Conservation (phyloP, 2,888 invertebrate genomes). For the Biston betularia region DNA sequence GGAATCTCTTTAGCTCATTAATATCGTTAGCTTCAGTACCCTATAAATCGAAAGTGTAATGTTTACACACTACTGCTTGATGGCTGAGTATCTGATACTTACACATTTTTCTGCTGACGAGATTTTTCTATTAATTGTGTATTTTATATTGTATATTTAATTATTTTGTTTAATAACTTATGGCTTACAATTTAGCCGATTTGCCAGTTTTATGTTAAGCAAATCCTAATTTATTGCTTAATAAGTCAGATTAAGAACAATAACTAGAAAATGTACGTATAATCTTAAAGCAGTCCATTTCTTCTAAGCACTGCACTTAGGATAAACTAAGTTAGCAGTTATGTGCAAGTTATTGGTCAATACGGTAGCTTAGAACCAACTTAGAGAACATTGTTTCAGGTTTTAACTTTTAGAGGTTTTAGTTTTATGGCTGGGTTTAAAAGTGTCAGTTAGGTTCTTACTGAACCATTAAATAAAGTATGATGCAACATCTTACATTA, state of each 20-base stretch:
- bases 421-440: conserved; percentile 13
- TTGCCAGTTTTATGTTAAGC: too few relatives aligned
- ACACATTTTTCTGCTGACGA: too few relatives aligned
- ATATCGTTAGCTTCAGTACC: too few relatives aligned
- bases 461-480: not conserved
- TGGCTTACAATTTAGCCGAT: too few relatives aligned
- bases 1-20: too few relatives aligned
- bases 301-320: conserved; percentile 48
- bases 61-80: too few relatives aligned
- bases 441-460: conserved; percentile 8
- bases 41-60: too few relatives aligned
- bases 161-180: too few relatives aligned
- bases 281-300: conserved; percentile 48
- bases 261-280: not conserved
- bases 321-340: conserved; percentile 58
- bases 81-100: too few relatives aligned
- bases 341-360: conserved; percentile 50
- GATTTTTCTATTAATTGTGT: too few relatives aligned
- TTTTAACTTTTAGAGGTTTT: conserved; percentile 26
- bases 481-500: not conserved
- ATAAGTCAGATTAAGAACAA: not conserved
- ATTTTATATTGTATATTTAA: too few relatives aligned
- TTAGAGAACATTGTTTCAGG: conserved; percentile 33
- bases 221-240: not conserved
- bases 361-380: conserved; percentile 34